Base-by-base conservation (phyloP, 2,113 vertebrate species). In the Oncorhynchus keta region DNA sequence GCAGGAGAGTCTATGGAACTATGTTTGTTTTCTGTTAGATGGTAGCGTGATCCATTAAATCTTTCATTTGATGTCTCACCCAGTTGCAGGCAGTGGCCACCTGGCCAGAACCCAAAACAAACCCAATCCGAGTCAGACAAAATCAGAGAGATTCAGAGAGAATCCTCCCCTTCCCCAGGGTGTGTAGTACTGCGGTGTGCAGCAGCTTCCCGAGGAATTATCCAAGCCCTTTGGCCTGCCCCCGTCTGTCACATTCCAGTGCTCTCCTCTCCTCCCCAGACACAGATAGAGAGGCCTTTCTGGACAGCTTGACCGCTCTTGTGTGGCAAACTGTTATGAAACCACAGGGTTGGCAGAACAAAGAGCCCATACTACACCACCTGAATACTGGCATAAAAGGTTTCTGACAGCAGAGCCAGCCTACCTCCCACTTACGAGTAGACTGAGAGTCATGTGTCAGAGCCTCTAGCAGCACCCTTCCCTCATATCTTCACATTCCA, bases 321-420 rank as follows among this genome's bases (percentile, higher is more conserved):
- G 67, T 67, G 74, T 76, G 76, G 77, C 79, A 79, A 83, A 76
- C 72, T 76, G 79, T 68, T 77, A 49, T 49, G 68, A 87, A 83
- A 79, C 72, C 77, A 70, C 77, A 70, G 35, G 79, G 79, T n/a
- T 80, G 70, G 76, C 48, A 80, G 55, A 64, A 82, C 64, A 68
- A 73, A n/a, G 45, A 2, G 55, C 66, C 70, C 64, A 76, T 72
- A 64, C 14, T 61, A 55, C 32, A 70, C 65, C 22, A 48, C 28
- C 73, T 73, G 72, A 73, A 70, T 62, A 68, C 55, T 70, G 61
- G 73, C 3, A 59, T 39, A 22, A 74, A 66, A 86, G 71, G 68
- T 71, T 76, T 30, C 73, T 69, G 64, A 59, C 71, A 81, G 66
- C 16, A 14, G 67, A 70, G 49, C 16, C 51, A 55, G 3, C 14